These are phyloP conservation scores for Lepus oiostolus DNA, from an alignment of 2,797 vertebrate species.

Conservation along the genomic window DNA sequence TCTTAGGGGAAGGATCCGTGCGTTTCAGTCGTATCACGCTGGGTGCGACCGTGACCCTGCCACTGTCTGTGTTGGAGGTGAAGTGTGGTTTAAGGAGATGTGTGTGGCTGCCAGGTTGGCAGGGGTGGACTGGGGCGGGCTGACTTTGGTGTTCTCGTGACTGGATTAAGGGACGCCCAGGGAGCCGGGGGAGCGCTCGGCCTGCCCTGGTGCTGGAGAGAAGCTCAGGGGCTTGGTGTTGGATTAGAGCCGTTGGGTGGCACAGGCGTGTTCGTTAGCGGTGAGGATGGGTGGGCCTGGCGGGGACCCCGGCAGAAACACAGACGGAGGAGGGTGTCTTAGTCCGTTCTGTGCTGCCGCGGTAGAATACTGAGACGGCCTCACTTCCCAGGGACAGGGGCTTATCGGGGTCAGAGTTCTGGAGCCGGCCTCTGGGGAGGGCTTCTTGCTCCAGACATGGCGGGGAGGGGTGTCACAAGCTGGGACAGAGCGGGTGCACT, in stretches of 20 bases:
- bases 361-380: not conserved
- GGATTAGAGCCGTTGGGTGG: not conserved
- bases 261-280: not conserved
- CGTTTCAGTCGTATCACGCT: accelerated
- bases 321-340: not conserved
- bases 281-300: not conserved
- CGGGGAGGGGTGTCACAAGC: too few relatives aligned
- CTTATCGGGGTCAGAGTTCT: not conserved
- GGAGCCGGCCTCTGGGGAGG: not conserved
- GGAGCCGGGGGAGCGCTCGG: not conserved
- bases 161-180: not conserved
- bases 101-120: not conserved
- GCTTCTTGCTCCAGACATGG: too few relatives aligned
- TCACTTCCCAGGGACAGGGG: not conserved
- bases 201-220: not conserved
- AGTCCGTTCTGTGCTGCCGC: not conserved
- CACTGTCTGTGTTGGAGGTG: not conserved
- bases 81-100: not conserved
- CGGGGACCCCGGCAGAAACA: not conserved
- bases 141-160: not conserved
- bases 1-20: not conserved
- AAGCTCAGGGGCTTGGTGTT: not conserved
- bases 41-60: too few relatives aligned
- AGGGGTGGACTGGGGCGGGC: not conserved
- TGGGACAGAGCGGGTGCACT: too few relatives aligned